Evolutionary conservation across 64 coral and sea anemone species (phyloP), one percentile per base, ranked within the genome.

Genomic region (Cladopsammia gracilis): DNA sequence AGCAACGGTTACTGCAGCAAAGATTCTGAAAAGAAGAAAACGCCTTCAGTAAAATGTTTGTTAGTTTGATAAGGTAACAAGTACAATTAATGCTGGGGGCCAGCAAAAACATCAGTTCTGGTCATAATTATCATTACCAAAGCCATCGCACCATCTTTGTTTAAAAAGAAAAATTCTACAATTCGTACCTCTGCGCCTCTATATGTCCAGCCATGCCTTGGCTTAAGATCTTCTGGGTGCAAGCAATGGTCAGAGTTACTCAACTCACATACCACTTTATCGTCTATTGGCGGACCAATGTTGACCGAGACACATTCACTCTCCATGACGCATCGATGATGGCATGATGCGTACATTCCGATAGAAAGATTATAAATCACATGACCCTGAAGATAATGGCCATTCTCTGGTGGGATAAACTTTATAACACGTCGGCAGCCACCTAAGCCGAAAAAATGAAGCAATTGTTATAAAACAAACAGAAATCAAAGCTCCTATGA

Each of bases 221-320:
- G 10, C 4, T 78, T 5, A 56, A 78, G 49, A 78, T 78, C 50
- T 6, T 53, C 4, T 24, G 52, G 3, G 50, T 78, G 19, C 75
- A 3, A 15, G 20, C 4, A 4, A 6, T 77, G 19, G 10, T 77
- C 75, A 24, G 75, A 77, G 54, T 77, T 19, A 54, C 75, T 57
- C 49, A 77, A 20, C 49, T 77, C 49, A 56, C 75, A 78, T 12
- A 78, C 9, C 19, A 57, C 19, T 56, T 24, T 78, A 7, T 8
- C 75, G 8, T 14, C 15, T 10, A 57, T 24, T 78, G 49, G 10
- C 11, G 75, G 19, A 5, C 23, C 48, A 15, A 78, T 56, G 22
- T 78, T 78, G 46, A 78, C 4, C 0, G 75, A 78, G 46, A 78
- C 75, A 56, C 75, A 56, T 19, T 78, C 20, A 50, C 75, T 53